Base-by-base conservation (phyloP, 2,113 vertebrate species). In the Thymallus thymallus region DNA sequence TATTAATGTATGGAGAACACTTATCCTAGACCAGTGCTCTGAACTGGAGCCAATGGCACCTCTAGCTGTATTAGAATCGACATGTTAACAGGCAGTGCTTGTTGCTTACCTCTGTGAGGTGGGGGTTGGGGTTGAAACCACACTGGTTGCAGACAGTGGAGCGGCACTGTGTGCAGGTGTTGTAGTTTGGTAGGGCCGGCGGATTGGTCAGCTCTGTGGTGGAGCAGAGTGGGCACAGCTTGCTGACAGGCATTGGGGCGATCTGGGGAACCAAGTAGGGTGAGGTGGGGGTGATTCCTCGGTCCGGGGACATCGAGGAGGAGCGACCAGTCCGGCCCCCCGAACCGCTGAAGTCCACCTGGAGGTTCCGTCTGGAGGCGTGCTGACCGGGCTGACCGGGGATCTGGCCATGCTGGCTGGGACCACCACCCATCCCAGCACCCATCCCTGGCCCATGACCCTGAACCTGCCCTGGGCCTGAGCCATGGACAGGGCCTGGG, bases 61-160 rank as follows among this genome's bases (percentile, higher is more conserved):
- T 51, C 48, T 51, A 13, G 48, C 16, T 51, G 48, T 51, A 18
- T 51, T 51, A 51, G 13, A 51, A 16, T 14, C 48, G 18, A 16
- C 48, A 51, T 51, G 48, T 51, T 51, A 51, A 51, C 48, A 51
- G 16, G 48, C 48, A 51, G 48, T 18, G 48, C 48, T 18, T 51
- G 48, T 18, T 66, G n/a, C 12, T 90, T 96, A 99, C 98, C 97
- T 99, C 95, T 71, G 96, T 97, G 74, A 99, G 96, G 82, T 99
- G 96, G 0, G 98, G 98, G 91, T 97, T 99, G 79, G 98, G 98
- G 88, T 99, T 99, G 94, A 99, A 99, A 80, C 98, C 98, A 46
- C 98, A 99, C 90, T 99, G 98, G 92, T 94, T 98, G 94, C 98
- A 99, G 92, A 98, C 98, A 64, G 94, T 95, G 90, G 80, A 95